Base-by-base conservation (phyloP, 2,888 invertebrate species). In the Ryuthela nishihirai region DNA sequence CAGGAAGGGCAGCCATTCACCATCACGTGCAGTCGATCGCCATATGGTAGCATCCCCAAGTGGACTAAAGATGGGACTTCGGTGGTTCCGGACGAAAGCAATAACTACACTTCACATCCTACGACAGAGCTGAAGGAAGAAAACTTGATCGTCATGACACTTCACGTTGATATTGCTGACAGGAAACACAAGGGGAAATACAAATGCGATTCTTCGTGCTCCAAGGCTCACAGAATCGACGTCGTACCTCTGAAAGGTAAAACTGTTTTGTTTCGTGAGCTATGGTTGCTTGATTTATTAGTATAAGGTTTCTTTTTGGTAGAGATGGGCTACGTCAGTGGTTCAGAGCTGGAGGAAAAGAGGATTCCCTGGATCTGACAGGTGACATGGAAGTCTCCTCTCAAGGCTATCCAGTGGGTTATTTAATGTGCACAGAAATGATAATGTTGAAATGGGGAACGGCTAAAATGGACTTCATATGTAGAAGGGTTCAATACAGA, bases 41-140 rank as follows among this genome's bases (percentile, higher is more conserved):
- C 44, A 6, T 64, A 60, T 25, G 58, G 59, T 7, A n/a, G n/a
- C n/a, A 36, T 47, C 12, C 65, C 66, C 3, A 62, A 65, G 38
- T 66, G 66, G 66, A 55, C 62, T 2, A 55, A 38, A n/a, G 55
- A 62, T 24, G 62, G 62, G 15, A 9, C 44, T 1, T 18, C 42
- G 0, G 25, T 62, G 2, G 45, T 48, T 41, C 23, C 21, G 2
- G 18, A 1, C 3, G 52, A 53, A 23, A 36, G 56, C 29, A 21
- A 26, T 5, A 26, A 43, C 23, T 43, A 26, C 43, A 26, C 24
- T 6, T n/a, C n/a, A n/a, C n/a, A n/a, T n/a, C n/a, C n/a, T n/a
- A n/a, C n/a, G n/a, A n/a, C n/a, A n/a, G n/a, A n/a, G n/a, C 15
- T 44, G 26, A 45, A 35, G 15, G 20, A n/a, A 4, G 17, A 20